Evolutionary conservation across 2,888 invertebrate species (phyloP), one percentile per base, ranked within the genome.

Genomic region (Crematogaster levior): DNA sequence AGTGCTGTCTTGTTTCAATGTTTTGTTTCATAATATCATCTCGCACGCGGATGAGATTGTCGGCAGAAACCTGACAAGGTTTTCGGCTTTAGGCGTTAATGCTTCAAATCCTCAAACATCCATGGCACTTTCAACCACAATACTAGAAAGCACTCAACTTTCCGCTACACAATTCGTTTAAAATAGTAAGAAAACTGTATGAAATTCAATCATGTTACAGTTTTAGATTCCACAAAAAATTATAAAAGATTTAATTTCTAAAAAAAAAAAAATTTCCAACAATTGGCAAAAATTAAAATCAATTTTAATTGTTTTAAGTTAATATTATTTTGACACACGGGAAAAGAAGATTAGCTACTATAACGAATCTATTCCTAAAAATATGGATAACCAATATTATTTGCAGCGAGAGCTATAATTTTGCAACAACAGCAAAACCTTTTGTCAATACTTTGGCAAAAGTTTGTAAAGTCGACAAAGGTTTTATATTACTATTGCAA

Each of bases 11-110:
- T 68, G 77, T 68, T 77, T 77, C 40, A 77, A 77, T 68, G 68
- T 66, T 77, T 77, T 68, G 53, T 68, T 77, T 77, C 77, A 77
- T 68, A 77, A 77, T 77, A 77, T 77, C 77, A 30, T 53, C 53
- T 27, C 27, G 27, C 30, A 51, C 40, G 37, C 75, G 53, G 68
- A 53, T 30, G 53, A 68, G 53, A 68, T 68, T 77, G 77, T 68
- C 21, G 53, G 40, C 68, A 77, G 70, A 77, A 53, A 68, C 46
- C 30, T n/a, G 68, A 77, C 77, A 77, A 68, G 77, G 70, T 77
- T 77, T 68, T 77, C 70, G 68, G 53, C 53, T 77, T 68, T 68
- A 63, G 68, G 18, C 77, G 60, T 77, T 77, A 77, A 77, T 68
- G 40, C 40, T 40, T 77, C 53, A 53, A 77, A 77, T 68, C 73